phyloP scores from a whole-genome alignment of 2,797 vertebrate genomes.

The Tadarida brasiliensis region DNA sequence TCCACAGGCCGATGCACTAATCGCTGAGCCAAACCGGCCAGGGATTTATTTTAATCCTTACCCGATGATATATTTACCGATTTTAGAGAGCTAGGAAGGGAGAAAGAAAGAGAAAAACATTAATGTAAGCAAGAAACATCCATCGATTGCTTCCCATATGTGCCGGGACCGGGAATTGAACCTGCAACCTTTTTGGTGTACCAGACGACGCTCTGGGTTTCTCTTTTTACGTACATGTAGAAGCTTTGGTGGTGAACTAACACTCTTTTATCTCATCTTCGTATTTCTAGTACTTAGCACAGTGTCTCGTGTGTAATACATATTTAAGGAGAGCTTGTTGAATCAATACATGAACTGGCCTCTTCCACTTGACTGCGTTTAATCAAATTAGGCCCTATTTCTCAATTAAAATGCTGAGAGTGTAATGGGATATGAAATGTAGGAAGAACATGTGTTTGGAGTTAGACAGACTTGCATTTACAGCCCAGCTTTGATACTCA shows the following conservation, averaged over 20 bases:
- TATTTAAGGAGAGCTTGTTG: neutral
- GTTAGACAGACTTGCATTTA: neutral
- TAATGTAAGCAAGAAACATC: too few species aligned
- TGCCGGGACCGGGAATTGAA: neutral
- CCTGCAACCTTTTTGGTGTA: neutral
- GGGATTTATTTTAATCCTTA: too few species aligned
- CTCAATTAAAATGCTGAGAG: neutral
- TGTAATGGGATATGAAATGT: neutral
- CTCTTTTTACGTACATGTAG: neutral
- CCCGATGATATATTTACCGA: too few species aligned
- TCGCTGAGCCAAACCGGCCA: too few species aligned
- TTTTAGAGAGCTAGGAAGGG: too few species aligned
- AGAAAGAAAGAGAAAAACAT: too few species aligned
- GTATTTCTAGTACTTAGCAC: neutral
- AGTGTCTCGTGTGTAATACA: neutral
- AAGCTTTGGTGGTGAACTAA: neutral
- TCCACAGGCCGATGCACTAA: too few species aligned
- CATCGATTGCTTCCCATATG: too few species aligned
- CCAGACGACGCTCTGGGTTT: neutral
- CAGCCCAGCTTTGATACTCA: neutral
- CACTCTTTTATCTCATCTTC: neutral
- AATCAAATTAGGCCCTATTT: conserved; percentile 16
- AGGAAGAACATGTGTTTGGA: conserved; percentile 15
- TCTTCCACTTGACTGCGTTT: neutral
- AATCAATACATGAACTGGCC: neutral